phyloP scores from a whole-genome alignment of 1,140 invertebrate genomes.

The Papilio aristodemus region DNA sequence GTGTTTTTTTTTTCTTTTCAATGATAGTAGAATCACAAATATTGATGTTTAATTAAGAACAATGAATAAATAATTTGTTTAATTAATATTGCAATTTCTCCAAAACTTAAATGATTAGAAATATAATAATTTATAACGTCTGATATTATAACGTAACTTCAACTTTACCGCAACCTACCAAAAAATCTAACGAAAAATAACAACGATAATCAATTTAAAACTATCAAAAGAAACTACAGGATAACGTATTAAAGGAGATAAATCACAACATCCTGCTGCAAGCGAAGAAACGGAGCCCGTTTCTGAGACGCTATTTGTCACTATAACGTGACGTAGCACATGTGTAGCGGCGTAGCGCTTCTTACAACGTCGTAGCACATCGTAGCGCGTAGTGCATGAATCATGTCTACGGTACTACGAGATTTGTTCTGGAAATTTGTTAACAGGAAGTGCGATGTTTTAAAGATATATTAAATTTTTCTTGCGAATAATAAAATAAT shows the following conservation, averaged over 20 bases:
- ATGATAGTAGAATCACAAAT: too few species aligned
- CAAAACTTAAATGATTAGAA: too few species aligned
- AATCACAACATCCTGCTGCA: slow-evolving; percentile 31
- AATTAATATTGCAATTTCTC: too few species aligned
- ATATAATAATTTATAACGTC: too few species aligned
- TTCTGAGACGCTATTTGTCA: slow-evolving; percentile 34
- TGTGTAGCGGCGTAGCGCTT: slow-evolving; percentile 19
- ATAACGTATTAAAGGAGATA: slow-evolving; percentile 33
- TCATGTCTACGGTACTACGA: slow-evolving; percentile 32
- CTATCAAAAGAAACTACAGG: slow-evolving; percentile 25
- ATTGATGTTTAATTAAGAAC: too few species aligned
- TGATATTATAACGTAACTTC: too few species aligned
- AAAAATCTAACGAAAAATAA: slow-evolving; percentile 4
- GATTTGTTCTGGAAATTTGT: slow-evolving; percentile 29
- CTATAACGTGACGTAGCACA: slow-evolving; percentile 33
- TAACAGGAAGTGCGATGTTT: slow-evolving; percentile 31
- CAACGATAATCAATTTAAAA: slow-evolving; percentile 29
- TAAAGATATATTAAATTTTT: slow-evolving; percentile 22
- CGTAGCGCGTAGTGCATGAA: slow-evolving; percentile 30
- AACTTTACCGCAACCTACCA: background rate
- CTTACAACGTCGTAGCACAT: background rate
- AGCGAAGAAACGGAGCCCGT: slow-evolving; percentile 31
- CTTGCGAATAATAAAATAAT: background rate
- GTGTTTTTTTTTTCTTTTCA: too few species aligned
- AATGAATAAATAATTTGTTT: too few species aligned